These are phyloP conservation scores for Deilephila porcellus DNA, from an alignment of 2,888 invertebrate species.

Conservation along the genomic window DNA sequence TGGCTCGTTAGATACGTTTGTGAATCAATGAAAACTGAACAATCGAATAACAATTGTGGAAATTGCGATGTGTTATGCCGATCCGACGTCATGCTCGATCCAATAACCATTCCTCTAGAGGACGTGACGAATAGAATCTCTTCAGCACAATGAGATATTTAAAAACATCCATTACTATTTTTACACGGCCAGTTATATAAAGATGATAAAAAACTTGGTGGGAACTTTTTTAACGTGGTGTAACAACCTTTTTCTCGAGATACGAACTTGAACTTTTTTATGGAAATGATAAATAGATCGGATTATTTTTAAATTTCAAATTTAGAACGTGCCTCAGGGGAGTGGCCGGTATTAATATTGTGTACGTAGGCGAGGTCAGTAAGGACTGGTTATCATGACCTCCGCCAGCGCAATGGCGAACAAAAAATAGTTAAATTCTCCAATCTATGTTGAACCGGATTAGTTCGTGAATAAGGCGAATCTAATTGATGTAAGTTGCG, in stretches of 20 bases:
- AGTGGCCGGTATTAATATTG: not conserved
- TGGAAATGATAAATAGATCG: not conserved
- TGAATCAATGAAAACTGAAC: constrained; percentile 11
- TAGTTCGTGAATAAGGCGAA: not conserved
- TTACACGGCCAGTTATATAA: not conserved
- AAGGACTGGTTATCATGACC: constrained; percentile 8
- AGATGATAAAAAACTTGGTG: not conserved
- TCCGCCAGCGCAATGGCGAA: not conserved
- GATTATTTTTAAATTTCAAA: not conserved
- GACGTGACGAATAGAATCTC: constrained; percentile 5
- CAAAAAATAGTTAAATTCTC: not conserved
- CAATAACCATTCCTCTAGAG: not conserved
- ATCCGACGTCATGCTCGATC: constrained; percentile 4
- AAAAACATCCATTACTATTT: not conserved
- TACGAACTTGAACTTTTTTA: not conserved
- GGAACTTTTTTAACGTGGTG: not conserved
- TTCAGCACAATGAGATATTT: not conserved
- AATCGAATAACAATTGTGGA: constrained; percentile 16
- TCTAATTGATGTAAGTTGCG: constrained; percentile 2
- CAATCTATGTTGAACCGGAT: not conserved
- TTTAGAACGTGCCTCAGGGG: not conserved
- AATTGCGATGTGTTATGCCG: not conserved
- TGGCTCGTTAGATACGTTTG: constrained; percentile 1
- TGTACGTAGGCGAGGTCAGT: not conserved
- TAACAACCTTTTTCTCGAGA: constrained; percentile 10